Percentiles rank a stretch among this genome's conserved stretches.
phyloP scores from a whole-genome alignment of 2,888 invertebrate species.

The Lasius fuliginosus region DNA sequence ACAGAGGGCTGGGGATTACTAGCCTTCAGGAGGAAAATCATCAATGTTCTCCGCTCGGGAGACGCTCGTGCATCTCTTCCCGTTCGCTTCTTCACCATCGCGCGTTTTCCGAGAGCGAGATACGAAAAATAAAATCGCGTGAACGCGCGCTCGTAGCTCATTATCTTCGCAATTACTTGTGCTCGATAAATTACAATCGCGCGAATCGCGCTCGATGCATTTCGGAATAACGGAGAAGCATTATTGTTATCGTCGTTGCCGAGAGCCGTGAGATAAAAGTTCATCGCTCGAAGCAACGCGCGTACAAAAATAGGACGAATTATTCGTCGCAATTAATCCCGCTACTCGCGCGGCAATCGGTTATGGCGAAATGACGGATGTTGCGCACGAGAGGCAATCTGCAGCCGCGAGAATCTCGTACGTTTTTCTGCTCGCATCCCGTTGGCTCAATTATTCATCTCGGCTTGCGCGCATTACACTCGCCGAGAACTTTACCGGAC shows the following conservation, averaged over 20 bases:
- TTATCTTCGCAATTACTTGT: slow-evolving; percentile 56
- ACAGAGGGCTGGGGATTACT: slow-evolving; percentile 33
- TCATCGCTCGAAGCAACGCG: slow-evolving; percentile 17
- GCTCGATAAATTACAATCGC: slow-evolving; percentile 57
- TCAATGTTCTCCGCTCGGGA: slow-evolving; percentile 19
- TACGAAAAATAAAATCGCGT: slow-evolving; percentile 7
- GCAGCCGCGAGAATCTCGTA: slow-evolving; percentile 2
- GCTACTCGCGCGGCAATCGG: slow-evolving; percentile 14
- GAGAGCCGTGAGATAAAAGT: background rate
- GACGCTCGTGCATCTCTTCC: background rate
- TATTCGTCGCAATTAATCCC: slow-evolving; percentile 42
- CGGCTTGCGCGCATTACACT: slow-evolving; percentile 38
- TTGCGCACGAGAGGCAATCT: slow-evolving; percentile 27
- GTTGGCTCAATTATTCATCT: slow-evolving; percentile 71
- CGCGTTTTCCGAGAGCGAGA: slow-evolving; percentile 46
- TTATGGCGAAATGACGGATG: slow-evolving; percentile 24
- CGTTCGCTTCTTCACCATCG: background rate
- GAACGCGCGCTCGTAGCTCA: slow-evolving; percentile 6
- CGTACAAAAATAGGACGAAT: slow-evolving; percentile 36
- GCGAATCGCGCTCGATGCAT: slow-evolving; percentile 19
- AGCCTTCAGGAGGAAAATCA: slow-evolving; percentile 57
- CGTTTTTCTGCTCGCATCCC: slow-evolving; percentile 42
- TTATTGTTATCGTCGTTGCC: background rate
- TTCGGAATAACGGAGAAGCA: slow-evolving; percentile 4
- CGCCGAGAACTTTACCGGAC: slow-evolving; percentile 54